phyloP scores from a whole-genome alignment of 1,140 invertebrate species.

The Manduca sexta region DNA sequence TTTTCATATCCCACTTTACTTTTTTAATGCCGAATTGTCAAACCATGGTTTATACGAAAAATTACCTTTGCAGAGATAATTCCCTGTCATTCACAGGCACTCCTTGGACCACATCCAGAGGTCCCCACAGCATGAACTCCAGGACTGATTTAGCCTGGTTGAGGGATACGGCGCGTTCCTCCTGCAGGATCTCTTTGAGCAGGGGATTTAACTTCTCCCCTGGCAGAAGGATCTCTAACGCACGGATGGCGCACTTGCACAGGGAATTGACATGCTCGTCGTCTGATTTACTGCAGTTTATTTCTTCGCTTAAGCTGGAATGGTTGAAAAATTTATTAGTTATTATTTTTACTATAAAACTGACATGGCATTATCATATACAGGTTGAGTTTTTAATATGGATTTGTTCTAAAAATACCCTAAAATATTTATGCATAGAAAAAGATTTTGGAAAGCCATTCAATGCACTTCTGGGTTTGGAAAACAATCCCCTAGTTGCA shows the following conservation, averaged over 20 bases:
- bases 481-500: no score
- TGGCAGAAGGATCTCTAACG: conserved; percentile 78
- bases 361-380: no score
- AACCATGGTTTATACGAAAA: no score
- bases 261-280: conserved; percentile 80
- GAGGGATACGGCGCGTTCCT: conserved; percentile 82
- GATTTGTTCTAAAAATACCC: no score
- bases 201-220: conserved; percentile 78
- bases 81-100: conserved; percentile 79
- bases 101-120: conserved; percentile 80
- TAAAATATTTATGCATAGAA: no score
- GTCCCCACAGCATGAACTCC: conserved; percentile 90
- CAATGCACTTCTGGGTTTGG: no score
- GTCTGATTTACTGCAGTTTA: conserved; percentile 69
- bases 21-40: no score
- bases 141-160: conserved; percentile 83
- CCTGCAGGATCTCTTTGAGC: conserved; percentile 79
- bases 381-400: no score
- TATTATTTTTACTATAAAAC: neutral
- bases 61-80: conserved; percentile 81
- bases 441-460: no score
- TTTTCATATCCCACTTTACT: no score
- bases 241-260: conserved; percentile 84
- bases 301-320: conserved; percentile 76
- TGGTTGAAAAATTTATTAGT: conserved; percentile 18